Evolutionary conservation across 2,797 vertebrate species (phyloP).

Genomic region (Kryptopterus vitreolus): DNA sequence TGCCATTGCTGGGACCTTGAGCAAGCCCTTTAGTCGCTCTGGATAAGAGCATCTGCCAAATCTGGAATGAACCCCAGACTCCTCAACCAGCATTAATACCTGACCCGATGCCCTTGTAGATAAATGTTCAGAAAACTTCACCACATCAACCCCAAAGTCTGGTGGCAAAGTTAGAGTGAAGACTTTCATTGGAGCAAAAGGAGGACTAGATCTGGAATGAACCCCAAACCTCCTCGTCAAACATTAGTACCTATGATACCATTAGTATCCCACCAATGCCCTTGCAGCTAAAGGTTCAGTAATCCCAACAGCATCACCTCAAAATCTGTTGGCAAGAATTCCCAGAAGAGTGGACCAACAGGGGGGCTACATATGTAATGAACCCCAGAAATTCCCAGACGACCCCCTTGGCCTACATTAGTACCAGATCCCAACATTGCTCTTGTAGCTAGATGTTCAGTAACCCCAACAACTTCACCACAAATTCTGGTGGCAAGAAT

Average conservation of each 20-base stretch:
- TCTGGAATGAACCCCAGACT: background rate
- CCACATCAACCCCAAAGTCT: background rate
- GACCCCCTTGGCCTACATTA: background rate
- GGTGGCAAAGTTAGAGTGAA: background rate
- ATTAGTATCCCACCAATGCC: background rate
- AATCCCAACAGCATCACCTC: background rate
- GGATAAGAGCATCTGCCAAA: too few species aligned
- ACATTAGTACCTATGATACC: background rate
- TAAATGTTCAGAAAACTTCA: background rate
- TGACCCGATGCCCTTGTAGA: background rate
- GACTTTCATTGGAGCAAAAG: too few species aligned
- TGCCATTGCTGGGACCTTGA: too few species aligned
- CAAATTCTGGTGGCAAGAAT: background rate
- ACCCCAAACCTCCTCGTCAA: too few species aligned
- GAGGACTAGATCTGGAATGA: too few species aligned
- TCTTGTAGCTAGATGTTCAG: background rate
- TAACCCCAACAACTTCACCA: background rate
- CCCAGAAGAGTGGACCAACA: too few species aligned
- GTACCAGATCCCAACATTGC: background rate
- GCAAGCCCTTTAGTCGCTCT: too few species aligned
- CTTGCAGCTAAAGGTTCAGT: background rate
- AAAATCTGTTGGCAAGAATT: background rate
- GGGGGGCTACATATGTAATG: too few species aligned
- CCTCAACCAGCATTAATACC: background rate
- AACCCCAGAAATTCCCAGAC: too few species aligned